Percentiles rank a stretch among this genome's conserved stretches.
Conservation (phyloP, 1,140 invertebrate species). For the Trichonephila clavipes region DNA sequence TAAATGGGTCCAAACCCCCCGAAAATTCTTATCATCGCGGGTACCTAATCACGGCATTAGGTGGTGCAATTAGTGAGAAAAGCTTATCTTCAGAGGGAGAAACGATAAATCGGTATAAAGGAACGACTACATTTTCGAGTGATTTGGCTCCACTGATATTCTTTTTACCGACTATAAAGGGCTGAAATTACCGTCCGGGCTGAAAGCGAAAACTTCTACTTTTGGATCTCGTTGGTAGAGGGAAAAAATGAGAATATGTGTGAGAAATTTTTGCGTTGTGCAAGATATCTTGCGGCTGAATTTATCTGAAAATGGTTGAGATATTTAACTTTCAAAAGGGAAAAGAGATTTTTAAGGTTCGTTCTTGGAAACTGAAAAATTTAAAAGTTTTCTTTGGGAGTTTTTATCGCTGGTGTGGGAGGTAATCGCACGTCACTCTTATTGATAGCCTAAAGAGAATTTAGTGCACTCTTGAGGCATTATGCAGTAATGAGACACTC, state of each 20-base stretch:
- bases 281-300: neutral
- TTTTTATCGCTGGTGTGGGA: too few relatives aligned
- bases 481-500: too few relatives aligned
- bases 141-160: neutral
- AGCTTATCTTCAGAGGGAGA: neutral
- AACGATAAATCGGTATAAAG: constrained; percentile 13
- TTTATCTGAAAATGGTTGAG: neutral
- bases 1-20: neutral
- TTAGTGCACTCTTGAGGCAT: too few relatives aligned
- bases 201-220: neutral
- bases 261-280: neutral
- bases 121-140: constrained; percentile 5
- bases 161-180: constrained; percentile 1
- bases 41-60: neutral
- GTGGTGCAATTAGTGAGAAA: neutral
- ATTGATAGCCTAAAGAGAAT: too few relatives aligned
- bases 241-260: neutral
- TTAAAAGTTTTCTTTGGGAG: too few relatives aligned
- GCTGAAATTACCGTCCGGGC: neutral
- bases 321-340: neutral
- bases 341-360: neutral
- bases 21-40: neutral
- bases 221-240: neutral
- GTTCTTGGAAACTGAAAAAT: neutral
- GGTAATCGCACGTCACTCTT: too few relatives aligned